Evolutionary conservation across 2,797 vertebrate genomes (phyloP), one percentile per base, ranked within the genome.

Genomic region (Prionace glauca): DNA sequence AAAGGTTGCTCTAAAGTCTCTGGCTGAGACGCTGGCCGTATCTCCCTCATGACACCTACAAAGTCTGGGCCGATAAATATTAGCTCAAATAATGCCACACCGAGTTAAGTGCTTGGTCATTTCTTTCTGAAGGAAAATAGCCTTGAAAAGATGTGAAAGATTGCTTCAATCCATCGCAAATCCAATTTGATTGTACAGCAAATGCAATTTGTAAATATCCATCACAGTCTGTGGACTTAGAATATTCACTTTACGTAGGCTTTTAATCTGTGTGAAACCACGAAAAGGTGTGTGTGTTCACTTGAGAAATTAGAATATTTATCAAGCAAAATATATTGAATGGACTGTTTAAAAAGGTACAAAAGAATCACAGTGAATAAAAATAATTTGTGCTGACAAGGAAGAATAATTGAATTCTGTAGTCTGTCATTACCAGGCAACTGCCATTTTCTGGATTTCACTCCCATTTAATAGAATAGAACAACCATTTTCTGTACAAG

Each of bases 241-340:
- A 32, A 77, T 60, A 20, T 18, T 32, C 29, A 74, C 36, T 45
- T 94, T 94, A 41, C 72, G 92, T 45, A 3, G 2, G 93, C 93
- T 95, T 74, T 50, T 74, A 72, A 77, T 77, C 71, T 72, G 65
- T n/a, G 41, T 50, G 71, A 77, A 60, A 29, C 26, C 26, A 45
- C 12, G 50, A 72, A 77, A 77, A 77, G 93, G 56, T 20, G 45
- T 77, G 29, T 77, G 71, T 95, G 90, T 69, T 92, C 65, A 69
- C 22, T 92, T 92, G 90, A 69, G 65, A 92, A 92, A 92, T 92
- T 67, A 92, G 90, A 92, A 69, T 69, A 69, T 95, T 95, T 56
- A 74, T 74, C 41, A 56, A 74, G 45, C 69, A 77, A 72, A 50
- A 11, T 95, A 74, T 29, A 11, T 50, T 60, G 71, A 72, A 95